Percentiles rank a stretch among this genome's conserved stretches.
Conservation (phyloP, 2,113 vertebrate species). For the Psophia crepitans region DNA sequence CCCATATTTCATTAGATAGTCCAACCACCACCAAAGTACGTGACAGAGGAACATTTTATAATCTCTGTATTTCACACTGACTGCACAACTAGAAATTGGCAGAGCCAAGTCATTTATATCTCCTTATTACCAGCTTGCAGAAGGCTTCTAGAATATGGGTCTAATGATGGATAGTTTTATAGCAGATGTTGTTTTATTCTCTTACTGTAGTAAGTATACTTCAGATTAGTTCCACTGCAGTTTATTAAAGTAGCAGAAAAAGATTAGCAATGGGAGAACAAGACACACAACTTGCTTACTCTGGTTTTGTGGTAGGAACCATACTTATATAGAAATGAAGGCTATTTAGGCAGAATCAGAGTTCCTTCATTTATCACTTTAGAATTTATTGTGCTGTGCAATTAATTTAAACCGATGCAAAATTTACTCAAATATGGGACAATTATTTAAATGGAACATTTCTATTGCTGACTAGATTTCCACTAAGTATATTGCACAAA, state of each 20-base stretch:
- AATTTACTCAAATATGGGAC: neutral
- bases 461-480: neutral
- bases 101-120: conserved; percentile 72
- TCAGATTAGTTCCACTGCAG: conserved; percentile 48
- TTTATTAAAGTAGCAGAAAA: conserved; percentile 67
- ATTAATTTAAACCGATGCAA: neutral
- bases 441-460: neutral
- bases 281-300: neutral
- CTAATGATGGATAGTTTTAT: conserved; percentile 69
- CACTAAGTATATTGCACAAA: neutral
- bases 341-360: neutral
- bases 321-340: neutral
- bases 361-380: neutral
- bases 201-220: conserved; percentile 37
- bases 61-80: conserved; percentile 67
- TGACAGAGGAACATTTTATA: conserved; percentile 73
- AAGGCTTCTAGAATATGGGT: conserved; percentile 61
- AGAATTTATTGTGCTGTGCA: neutral
- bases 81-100: conserved; percentile 70
- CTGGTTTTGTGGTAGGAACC: neutral
- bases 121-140: conserved; percentile 67
- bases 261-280: conserved; percentile 31
- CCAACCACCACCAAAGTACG: conserved; percentile 64
- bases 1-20: conserved; percentile 69
- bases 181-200: conserved; percentile 66